These are phyloP conservation scores for Troglohyphantes excavatus DNA, from an alignment of 2,888 invertebrate genomes.

Conservation along the genomic window DNA sequence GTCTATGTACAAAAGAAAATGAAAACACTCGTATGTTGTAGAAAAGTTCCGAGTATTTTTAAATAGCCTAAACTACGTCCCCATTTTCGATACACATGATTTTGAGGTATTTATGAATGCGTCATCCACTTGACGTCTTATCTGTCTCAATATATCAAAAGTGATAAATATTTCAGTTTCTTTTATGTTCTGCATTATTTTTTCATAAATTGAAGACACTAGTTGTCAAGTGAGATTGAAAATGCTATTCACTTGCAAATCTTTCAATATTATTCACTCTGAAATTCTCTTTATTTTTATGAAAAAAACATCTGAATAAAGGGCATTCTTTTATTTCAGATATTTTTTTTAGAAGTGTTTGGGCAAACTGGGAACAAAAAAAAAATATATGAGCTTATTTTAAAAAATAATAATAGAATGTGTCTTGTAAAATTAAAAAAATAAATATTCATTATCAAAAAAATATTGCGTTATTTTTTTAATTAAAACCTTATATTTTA, in stretches of 20 bases:
- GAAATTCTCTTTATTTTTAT: not conserved
- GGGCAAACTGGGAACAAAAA: too few species aligned
- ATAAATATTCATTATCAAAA: too few species aligned
- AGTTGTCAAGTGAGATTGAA: conserved; percentile 35
- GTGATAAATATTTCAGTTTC: conserved; percentile 15
- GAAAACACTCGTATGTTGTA: too few species aligned
- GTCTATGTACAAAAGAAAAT: too few species aligned
- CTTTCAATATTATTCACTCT: conserved; percentile 1
- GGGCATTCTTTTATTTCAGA: too few species aligned
- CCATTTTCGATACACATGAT: not conserved
- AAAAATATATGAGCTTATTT: too few species aligned
- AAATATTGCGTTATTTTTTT: too few species aligned
- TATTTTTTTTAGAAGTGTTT: too few species aligned
- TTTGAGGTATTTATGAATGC: not conserved
- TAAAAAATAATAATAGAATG: too few species aligned
- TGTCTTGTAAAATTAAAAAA: too few species aligned
- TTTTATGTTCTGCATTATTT: not conserved
- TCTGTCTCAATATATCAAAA: conserved; percentile 37
- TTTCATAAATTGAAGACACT: conserved; percentile 13
- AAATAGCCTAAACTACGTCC: not conserved
- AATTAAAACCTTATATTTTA: too few species aligned
- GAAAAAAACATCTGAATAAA: not conserved
- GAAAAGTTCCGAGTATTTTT: too few species aligned
- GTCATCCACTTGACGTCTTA: conserved; percentile 3
- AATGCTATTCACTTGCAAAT: conserved; percentile 20